Conservation (phyloP, 2,113 vertebrate species). For the Puma concolor region DNA sequence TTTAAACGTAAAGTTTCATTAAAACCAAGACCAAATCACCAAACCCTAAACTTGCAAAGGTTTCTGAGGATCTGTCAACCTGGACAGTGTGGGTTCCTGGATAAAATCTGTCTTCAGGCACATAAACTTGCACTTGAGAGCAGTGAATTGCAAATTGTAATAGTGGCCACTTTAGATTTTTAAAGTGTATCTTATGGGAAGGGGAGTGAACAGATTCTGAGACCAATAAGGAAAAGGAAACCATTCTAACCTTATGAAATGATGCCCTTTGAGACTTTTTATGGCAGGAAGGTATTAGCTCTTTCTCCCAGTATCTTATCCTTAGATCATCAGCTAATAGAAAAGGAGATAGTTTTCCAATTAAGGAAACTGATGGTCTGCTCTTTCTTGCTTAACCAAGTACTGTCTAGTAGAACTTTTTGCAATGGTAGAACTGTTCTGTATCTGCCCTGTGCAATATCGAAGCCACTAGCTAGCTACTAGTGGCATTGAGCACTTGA, state of each 20-base stretch:
- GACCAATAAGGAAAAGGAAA: constrained; percentile 32
- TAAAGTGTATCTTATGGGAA: neutral
- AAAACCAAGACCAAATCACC: neutral
- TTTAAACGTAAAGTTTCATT: neutral
- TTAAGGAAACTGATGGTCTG: neutral
- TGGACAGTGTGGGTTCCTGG: neutral
- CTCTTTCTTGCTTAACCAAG: neutral
- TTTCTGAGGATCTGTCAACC: neutral
- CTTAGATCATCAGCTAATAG: neutral
- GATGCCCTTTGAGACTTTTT: constrained; percentile 64
- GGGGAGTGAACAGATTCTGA: neutral
- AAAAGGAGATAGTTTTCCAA: neutral
- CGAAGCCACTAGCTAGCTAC: neutral
- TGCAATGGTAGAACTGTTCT: neutral
- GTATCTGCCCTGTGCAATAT: neutral
- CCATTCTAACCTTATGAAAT: neutral
- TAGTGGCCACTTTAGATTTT: neutral
- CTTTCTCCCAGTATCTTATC: neutral
- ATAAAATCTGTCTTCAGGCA: neutral
- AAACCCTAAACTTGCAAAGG: neutral
- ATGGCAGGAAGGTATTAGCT: constrained; percentile 9
- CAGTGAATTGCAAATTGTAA: neutral
- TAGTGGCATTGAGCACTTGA: neutral
- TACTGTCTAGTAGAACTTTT: neutral
- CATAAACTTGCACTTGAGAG: neutral